Conservation (phyloP, 2,113 vertebrate genomes). For the Ochotona princeps region DNA sequence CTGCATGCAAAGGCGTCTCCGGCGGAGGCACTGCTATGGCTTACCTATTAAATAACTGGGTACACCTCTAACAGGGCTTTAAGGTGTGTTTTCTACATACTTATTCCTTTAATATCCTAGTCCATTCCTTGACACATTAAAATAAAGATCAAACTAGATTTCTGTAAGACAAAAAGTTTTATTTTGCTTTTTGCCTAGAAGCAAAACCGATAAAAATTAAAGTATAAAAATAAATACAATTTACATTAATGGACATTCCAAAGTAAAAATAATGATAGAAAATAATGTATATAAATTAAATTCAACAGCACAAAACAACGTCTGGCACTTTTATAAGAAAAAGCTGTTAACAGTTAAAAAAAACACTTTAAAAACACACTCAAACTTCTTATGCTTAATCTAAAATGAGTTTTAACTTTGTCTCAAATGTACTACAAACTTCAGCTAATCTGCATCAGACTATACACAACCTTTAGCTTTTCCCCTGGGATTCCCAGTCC, state of each 20-base stretch:
- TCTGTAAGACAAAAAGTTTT: conserved; percentile 80
- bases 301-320: conserved; percentile 79
- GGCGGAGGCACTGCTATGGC: not conserved
- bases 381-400: conserved; percentile 61
- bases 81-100: not conserved
- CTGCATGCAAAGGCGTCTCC: not conserved
- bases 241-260: conserved; percentile 82
- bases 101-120: not conserved
- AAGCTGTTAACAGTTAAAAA: conserved; percentile 75
- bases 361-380: conserved; percentile 65
- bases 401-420: conserved; percentile 75
- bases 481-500: conserved; percentile 14
- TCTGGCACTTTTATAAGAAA: conserved; percentile 85
- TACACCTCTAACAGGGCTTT: not conserved
- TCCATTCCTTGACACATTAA: not conserved
- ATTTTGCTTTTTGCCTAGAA: conserved; percentile 82
- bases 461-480: conserved; percentile 68
- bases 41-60: not conserved
- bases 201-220: conserved; percentile 78
- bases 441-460: conserved; percentile 70
- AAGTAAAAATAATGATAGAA: conserved; percentile 82
- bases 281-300: conserved; percentile 88
- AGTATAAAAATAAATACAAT: conserved; percentile 90
- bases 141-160: conserved; percentile 46
- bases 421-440: conserved; percentile 67